phyloP scores from a whole-genome alignment of 2,797 vertebrate genomes.

The Chelmon rostratus region DNA sequence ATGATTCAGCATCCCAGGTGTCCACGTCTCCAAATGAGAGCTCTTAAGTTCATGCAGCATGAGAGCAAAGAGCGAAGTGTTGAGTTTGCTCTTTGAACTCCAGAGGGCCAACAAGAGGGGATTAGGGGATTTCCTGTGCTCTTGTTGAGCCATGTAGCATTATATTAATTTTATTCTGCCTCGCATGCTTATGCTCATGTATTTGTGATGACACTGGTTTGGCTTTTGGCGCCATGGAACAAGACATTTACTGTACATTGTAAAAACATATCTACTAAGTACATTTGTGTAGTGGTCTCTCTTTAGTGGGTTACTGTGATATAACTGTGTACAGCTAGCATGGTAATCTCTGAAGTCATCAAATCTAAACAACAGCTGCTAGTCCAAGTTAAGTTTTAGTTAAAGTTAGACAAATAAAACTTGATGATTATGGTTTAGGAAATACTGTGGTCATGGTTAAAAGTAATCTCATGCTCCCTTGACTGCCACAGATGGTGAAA shows the following conservation, averaged over 20 bases:
- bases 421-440: no score
- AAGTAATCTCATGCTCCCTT: not conserved
- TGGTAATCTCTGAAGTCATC: not conserved
- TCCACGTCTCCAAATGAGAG: slow-evolving; percentile 43
- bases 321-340: not conserved
- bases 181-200: slow-evolving; percentile 7
- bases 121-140: slow-evolving; percentile 2
- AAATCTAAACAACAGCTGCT: not conserved
- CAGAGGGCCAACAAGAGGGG: slow-evolving; percentile 24
- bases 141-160: not conserved
- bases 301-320: not conserved
- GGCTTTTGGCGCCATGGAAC: not conserved
- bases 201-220: not conserved
- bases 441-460: no score
- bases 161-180: not conserved
- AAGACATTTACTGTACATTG: not conserved
- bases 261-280: not conserved
- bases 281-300: not conserved
- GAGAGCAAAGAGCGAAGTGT: slow-evolving; percentile 20
- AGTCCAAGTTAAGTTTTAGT: no score
- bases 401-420: no score
- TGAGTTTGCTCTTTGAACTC: slow-evolving; percentile 31
- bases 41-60: slow-evolving; percentile 43
- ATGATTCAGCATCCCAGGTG: slow-evolving; percentile 50
- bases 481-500: not conserved